A percentile compares a stretch with the other conserved stretches of the same genome.
Conservation (phyloP, 2,888 invertebrate species). For the Anodontia alba region DNA sequence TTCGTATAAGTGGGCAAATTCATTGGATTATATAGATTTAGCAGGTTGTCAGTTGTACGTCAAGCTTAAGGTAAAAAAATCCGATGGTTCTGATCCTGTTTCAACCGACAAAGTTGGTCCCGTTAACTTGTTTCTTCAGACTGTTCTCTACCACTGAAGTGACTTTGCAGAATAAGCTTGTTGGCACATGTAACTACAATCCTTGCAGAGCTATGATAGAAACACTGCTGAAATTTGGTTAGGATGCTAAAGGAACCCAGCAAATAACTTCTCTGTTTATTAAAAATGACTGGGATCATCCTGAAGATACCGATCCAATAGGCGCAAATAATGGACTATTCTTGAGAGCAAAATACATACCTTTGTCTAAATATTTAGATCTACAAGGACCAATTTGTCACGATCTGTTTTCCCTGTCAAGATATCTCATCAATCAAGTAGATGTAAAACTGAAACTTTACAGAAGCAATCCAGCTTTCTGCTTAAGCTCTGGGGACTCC, state of each 20-base stretch:
- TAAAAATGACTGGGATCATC: slow-evolving; percentile 37
- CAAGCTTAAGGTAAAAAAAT: slow-evolving; percentile 37
- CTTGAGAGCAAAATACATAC: slow-evolving; percentile 19
- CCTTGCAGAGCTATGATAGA: slow-evolving; percentile 48
- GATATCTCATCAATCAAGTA: slow-evolving; percentile 14
- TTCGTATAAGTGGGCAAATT: slow-evolving; percentile 52
- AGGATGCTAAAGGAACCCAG: slow-evolving; percentile 26
- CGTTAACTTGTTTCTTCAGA: slow-evolving; percentile 50
- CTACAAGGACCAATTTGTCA: slow-evolving; percentile 46
- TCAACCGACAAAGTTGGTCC: slow-evolving; percentile 46
- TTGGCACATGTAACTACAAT: slow-evolving; percentile 43
- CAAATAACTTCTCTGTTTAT: slow-evolving; percentile 24
- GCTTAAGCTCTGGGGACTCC: background rate
- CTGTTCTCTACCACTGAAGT: slow-evolving; percentile 44
- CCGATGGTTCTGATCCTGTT: slow-evolving; percentile 26
- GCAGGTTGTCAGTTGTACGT: slow-evolving; percentile 31
- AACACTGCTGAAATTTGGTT: slow-evolving; percentile 34
- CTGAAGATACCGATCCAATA: slow-evolving; percentile 29
- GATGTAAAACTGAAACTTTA: slow-evolving; percentile 18
- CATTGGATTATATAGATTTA: slow-evolving; percentile 47
- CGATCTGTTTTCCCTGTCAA: background rate
- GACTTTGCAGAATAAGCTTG: slow-evolving; percentile 38
- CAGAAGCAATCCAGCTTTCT: background rate
- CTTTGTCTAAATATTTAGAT: slow-evolving; percentile 35
- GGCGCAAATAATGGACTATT: slow-evolving; percentile 42